A percentile compares a stretch with the other conserved stretches of the same genome.
These are phyloP conservation scores for Erythrocercus mccallii DNA, from an alignment of 2,113 vertebrate genomes.

Conservation along the genomic window DNA sequence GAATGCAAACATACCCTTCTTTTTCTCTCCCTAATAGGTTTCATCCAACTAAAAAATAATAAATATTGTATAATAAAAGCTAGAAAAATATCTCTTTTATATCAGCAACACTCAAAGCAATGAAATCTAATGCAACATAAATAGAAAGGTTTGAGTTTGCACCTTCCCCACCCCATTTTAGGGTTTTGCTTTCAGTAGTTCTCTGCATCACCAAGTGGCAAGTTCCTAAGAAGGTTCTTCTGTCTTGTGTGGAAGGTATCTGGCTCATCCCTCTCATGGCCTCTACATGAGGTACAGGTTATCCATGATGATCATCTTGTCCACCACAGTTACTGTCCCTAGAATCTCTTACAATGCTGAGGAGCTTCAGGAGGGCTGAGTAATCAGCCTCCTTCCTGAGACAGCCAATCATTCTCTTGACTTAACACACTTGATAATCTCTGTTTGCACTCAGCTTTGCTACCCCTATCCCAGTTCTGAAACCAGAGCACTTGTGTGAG, in stretches of 20 bases:
- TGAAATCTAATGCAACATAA: not conserved
- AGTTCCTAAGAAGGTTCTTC: not conserved
- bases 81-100: not conserved
- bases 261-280: not conserved
- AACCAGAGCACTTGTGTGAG: not conserved
- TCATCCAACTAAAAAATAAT: not conserved
- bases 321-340: not conserved
- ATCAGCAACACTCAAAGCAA: not conserved
- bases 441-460: not conserved
- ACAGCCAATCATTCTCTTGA: not conserved
- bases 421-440: rapidly evolving
- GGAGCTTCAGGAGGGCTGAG: rapidly evolving
- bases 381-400: not conserved
- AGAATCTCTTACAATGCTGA: not conserved
- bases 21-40: not conserved
- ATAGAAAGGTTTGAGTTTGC: not conserved
- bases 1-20: not conserved
- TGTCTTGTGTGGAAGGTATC: not conserved
- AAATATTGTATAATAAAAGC: not conserved
- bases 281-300: not conserved
- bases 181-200: not conserved
- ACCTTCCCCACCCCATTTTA: not conserved
- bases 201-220: not conserved
- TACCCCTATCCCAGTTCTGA: not conserved
- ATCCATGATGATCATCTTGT: not conserved